Percentiles rank a stretch among this genome's conserved stretches.
phyloP scores from a whole-genome alignment of 2,797 vertebrate genomes.

The Lepus townsendii region DNA sequence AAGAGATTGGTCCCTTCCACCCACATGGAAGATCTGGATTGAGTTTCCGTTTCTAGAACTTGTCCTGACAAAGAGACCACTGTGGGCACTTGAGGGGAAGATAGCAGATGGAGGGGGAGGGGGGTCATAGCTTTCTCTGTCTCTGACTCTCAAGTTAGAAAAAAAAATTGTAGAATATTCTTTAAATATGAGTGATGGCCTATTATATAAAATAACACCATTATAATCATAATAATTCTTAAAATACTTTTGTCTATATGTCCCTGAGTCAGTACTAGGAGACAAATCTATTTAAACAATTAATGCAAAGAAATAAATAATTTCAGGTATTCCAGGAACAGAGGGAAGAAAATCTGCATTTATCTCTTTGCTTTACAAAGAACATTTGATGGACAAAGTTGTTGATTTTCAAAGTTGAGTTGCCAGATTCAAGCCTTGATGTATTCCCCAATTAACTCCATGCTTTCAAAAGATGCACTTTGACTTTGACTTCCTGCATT shows the following conservation, averaged over 20 bases:
- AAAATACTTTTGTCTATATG: background rate
- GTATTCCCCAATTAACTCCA: constrained; percentile 85
- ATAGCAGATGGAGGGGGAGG: no score
- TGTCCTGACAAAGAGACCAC: no score
- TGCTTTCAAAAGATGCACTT: constrained; percentile 85
- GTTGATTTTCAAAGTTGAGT: constrained; percentile 83
- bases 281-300: background rate
- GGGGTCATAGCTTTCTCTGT: no score
- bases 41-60: no score
- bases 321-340: constrained; percentile 52
- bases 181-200: background rate
- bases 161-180: no score
- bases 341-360: constrained; percentile 72
- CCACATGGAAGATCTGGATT: no score
- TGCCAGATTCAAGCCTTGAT: constrained; percentile 80
- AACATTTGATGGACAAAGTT: constrained; percentile 79
- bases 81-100: no score
- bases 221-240: background rate
- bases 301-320: background rate
- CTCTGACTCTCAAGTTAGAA: no score
- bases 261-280: background rate
- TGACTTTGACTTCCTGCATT: constrained; percentile 85
- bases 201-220: background rate
- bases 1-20: no score
- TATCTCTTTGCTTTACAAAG: constrained; percentile 55